Evolutionary conservation across 2,888 invertebrate genomes (phyloP).

Genomic region (Calliphora vomitoria): DNA sequence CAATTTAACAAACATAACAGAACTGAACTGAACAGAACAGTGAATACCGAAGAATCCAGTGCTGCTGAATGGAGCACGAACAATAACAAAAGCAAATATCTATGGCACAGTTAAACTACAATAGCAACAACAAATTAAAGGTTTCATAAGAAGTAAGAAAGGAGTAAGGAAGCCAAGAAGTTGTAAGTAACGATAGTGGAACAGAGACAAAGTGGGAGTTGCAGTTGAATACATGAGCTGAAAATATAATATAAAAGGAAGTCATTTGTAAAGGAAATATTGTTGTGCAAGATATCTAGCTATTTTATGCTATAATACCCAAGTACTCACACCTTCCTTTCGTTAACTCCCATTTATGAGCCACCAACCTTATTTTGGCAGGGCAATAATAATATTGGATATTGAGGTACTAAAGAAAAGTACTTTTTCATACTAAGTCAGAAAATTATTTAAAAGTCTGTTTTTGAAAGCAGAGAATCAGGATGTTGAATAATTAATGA

Average conservation of each 20-base stretch:
- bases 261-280: constrained; percentile 67
- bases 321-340: not conserved
- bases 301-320: constrained; percentile 35
- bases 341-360: not conserved
- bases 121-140: not conserved
- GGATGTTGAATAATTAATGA: too few relatives aligned
- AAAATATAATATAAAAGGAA: constrained; percentile 45
- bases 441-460: too few relatives aligned
- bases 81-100: not conserved
- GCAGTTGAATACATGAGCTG: not conserved
- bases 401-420: too few relatives aligned
- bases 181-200: not conserved
- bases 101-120: not conserved
- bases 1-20: constrained; percentile 31
- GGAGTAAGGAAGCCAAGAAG: not conserved
- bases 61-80: constrained; percentile 8
- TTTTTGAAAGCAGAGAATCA: too few relatives aligned
- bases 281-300: constrained; percentile 46
- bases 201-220: not conserved
- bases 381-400: too few relatives aligned
- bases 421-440: not conserved
- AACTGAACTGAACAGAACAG: not conserved
- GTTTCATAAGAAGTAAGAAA: not conserved
- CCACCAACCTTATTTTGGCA: too few relatives aligned
- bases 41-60: not conserved